These are phyloP conservation scores for Alligator sinensis DNA, from an alignment of 2,113 vertebrate genomes.

Conservation along the genomic window DNA sequence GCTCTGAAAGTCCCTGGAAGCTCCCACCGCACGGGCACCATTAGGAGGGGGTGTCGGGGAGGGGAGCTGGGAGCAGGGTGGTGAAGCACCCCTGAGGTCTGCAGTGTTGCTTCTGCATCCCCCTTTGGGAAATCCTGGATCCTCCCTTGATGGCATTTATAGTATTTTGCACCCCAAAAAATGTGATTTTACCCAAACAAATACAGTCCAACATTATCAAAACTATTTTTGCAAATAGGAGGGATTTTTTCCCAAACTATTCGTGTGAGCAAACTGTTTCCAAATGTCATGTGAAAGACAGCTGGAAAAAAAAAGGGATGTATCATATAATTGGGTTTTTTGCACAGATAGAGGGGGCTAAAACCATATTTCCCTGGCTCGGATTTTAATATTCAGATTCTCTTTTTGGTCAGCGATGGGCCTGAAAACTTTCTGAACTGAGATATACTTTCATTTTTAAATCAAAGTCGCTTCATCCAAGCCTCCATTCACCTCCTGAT, in stretches of 20 bases:
- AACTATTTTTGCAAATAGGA: neutral
- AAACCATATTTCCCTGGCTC: fast-evolving
- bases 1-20: no score
- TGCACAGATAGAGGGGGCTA: neutral
- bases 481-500: neutral
- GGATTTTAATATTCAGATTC: neutral
- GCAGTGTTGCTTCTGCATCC: no score
- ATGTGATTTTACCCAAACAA: neutral
- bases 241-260: neutral
- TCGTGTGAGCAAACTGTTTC: neutral
- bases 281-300: neutral
- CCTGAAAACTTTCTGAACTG: conserved; percentile 1
- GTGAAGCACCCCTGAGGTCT: no score
- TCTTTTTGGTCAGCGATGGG: neutral
- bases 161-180: neutral
- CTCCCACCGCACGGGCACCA: no score
- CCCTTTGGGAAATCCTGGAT: no score
- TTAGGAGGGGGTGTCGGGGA: no score
- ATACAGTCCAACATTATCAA: neutral
- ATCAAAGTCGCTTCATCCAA: neutral
- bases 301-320: neutral
- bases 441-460: neutral
- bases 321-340: neutral
- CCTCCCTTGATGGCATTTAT: neutral
- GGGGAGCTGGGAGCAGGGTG: no score